Percentiles rank a stretch among this genome's conserved stretches.
Conservation (phyloP, 2,113 vertebrate species). For the Actenoides lindsayi region DNA sequence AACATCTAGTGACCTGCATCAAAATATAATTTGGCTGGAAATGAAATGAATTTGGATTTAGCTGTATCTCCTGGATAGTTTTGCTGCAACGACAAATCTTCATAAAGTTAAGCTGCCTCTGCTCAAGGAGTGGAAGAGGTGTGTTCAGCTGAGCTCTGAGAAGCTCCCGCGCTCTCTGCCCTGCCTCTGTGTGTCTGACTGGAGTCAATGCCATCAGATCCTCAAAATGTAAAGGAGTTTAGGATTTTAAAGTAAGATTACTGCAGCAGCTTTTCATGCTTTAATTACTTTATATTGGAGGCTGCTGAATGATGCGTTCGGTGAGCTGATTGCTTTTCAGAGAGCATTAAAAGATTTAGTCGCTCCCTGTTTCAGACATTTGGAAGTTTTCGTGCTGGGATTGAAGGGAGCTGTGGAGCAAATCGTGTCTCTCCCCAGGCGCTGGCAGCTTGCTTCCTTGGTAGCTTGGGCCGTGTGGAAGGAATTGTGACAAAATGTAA, state of each 20-base stretch:
- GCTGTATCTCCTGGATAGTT: slow-evolving; percentile 37
- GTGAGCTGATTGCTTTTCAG: slow-evolving; percentile 78
- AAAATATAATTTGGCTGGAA: slow-evolving; percentile 44
- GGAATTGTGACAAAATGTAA: slow-evolving; percentile 80
- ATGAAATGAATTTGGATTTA: slow-evolving; percentile 53
- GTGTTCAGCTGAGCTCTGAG: slow-evolving; percentile 21
- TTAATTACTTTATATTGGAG: slow-evolving; percentile 70
- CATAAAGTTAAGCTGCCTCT: slow-evolving; percentile 56
- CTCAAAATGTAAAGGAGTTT: slow-evolving; percentile 60
- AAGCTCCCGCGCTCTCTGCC: neutral
- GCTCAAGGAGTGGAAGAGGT: slow-evolving; percentile 36
- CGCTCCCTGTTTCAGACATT: slow-evolving; percentile 72
- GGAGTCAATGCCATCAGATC: slow-evolving; percentile 41
- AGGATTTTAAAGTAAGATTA: slow-evolving; percentile 60
- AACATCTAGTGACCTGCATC: slow-evolving; percentile 52
- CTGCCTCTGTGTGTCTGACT: slow-evolving; percentile 6
- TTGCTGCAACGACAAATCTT: slow-evolving; percentile 44
- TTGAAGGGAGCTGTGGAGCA: slow-evolving; percentile 74
- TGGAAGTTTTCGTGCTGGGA: slow-evolving; percentile 72
- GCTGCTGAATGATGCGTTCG: slow-evolving; percentile 74
- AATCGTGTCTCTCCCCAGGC: slow-evolving; percentile 66
- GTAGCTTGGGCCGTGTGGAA: slow-evolving; percentile 77
- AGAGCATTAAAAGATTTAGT: slow-evolving; percentile 80
- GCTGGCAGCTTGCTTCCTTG: slow-evolving; percentile 67
- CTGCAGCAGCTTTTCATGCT: slow-evolving; percentile 51